phyloP scores from a whole-genome alignment of 2,797 vertebrate species.

The Harpagifer antarcticus region DNA sequence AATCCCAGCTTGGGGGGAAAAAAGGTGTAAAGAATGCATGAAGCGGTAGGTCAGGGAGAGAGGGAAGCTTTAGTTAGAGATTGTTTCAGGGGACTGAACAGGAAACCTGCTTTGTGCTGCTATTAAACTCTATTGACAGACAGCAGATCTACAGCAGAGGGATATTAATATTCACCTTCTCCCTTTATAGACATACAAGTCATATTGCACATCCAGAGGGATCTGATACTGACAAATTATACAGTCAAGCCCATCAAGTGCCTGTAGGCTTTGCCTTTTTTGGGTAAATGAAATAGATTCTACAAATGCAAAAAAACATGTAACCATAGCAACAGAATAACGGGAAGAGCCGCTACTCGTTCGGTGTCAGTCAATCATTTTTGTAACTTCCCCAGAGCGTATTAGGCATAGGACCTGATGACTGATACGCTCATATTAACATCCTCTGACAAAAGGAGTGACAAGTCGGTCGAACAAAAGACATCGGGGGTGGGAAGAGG shows the following conservation, averaged over 20 bases:
- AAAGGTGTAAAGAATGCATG: slow-evolving; percentile 57
- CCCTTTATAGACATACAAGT: slow-evolving; percentile 48
- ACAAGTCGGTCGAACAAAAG: slow-evolving; percentile 70
- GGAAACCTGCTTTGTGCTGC: slow-evolving; percentile 31
- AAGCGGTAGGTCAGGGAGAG: slow-evolving; percentile 36
- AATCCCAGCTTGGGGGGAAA: slow-evolving; percentile 20
- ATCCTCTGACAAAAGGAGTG: slow-evolving; percentile 64
- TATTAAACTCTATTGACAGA: slow-evolving; percentile 52
- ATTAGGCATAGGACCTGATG: slow-evolving; percentile 72
- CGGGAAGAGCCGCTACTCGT: slow-evolving; percentile 73
- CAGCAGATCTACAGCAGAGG: slow-evolving; percentile 33
- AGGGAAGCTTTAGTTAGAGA: slow-evolving; percentile 38
- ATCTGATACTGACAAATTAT: slow-evolving; percentile 61
- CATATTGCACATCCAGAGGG: slow-evolving; percentile 57
- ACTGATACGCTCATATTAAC: slow-evolving; percentile 73
- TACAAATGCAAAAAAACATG: slow-evolving; percentile 83
- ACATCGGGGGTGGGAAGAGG: slow-evolving; percentile 57
- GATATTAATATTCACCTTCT: slow-evolving; percentile 60
- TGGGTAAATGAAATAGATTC: slow-evolving; percentile 79
- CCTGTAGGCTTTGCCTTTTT: slow-evolving; percentile 77
- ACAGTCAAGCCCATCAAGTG: slow-evolving; percentile 68
- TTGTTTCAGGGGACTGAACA: slow-evolving; percentile 46
- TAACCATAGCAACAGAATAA: slow-evolving; percentile 87
- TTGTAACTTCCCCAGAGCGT: slow-evolving; percentile 73
- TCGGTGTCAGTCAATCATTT: slow-evolving; percentile 77